Evolutionary conservation across 2,888 invertebrate genomes (phyloP).

Genomic region (Sclerodermus sp.): DNA sequence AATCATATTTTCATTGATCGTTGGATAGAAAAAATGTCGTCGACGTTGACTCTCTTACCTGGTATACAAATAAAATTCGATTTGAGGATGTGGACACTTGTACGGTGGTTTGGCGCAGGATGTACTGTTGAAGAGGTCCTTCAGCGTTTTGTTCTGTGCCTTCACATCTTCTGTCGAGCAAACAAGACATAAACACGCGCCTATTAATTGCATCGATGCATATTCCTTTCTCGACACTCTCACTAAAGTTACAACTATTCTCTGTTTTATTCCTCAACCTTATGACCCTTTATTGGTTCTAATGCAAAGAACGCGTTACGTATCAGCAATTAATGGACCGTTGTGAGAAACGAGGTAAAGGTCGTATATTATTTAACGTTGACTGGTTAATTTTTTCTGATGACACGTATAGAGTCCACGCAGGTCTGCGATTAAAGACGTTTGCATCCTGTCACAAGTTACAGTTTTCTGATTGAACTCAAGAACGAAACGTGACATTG

Average conservation of each 20-base stretch:
- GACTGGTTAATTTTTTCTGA: background rate
- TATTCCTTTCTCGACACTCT: conserved; percentile 3
- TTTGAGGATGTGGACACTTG: conserved; percentile 79
- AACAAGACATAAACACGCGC: background rate
- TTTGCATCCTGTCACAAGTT: background rate
- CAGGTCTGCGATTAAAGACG: background rate
- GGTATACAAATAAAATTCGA: conserved; percentile 81
- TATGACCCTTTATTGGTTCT: too few species aligned
- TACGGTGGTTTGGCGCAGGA: conserved; percentile 82
- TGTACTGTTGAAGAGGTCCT: conserved; percentile 75
- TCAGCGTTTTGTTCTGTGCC: conserved; percentile 59
- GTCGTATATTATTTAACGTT: conserved; percentile 17
- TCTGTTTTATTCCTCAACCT: too few species aligned
- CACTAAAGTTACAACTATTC: too few species aligned
- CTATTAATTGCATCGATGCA: too few species aligned
- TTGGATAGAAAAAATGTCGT: background rate
- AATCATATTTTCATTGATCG: background rate
- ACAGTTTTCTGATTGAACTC: too few species aligned
- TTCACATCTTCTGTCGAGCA: conserved; percentile 36
- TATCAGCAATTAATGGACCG: conserved; percentile 28
- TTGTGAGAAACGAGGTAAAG: conserved; percentile 37
- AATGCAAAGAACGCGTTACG: background rate
- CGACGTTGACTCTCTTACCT: conserved; percentile 59
- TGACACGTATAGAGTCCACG: background rate
- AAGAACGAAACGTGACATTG: too few species aligned